phyloP scores from a whole-genome alignment of 2,888 invertebrate species.

The Bedellia somnulentella region DNA sequence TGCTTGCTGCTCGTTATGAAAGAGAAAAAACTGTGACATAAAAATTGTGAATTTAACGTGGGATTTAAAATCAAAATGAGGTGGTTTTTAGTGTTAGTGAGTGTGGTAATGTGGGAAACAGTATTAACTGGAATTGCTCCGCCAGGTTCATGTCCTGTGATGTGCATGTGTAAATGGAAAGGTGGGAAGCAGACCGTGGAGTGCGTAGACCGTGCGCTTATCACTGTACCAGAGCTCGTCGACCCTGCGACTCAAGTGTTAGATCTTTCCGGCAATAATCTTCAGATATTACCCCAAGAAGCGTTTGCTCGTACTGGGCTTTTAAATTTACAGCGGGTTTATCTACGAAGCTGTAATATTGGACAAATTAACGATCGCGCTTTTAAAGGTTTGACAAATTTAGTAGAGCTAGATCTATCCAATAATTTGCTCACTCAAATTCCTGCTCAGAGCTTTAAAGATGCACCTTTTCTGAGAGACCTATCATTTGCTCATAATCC shows the following conservation, averaged over 20 bases:
- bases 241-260: constrained; percentile 89
- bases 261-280: constrained; percentile 85
- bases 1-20: no score
- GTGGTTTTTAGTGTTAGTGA: constrained; percentile 49
- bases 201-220: constrained; percentile 81
- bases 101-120: constrained; percentile 43
- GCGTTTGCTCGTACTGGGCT: constrained; percentile 81
- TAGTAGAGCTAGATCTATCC: constrained; percentile 87
- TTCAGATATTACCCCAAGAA: constrained; percentile 80
- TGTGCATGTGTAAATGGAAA: constrained; percentile 92
- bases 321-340: constrained; percentile 84
- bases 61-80: no score
- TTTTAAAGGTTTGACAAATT: constrained; percentile 83
- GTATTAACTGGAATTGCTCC: constrained; percentile 44
- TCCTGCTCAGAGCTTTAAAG: constrained; percentile 77
- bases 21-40: constrained; percentile 1
- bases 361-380: constrained; percentile 85
- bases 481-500: constrained; percentile 81
- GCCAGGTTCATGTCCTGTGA: constrained; percentile 69
- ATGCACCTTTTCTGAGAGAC: constrained; percentile 80
- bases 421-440: constrained; percentile 79
- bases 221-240: constrained; percentile 82
- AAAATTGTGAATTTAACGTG: no score
- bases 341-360: constrained; percentile 80
- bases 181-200: constrained; percentile 91